Base-by-base conservation (phyloP, 2,797 vertebrate species). In the Poeciliopsis presidionis region DNA sequence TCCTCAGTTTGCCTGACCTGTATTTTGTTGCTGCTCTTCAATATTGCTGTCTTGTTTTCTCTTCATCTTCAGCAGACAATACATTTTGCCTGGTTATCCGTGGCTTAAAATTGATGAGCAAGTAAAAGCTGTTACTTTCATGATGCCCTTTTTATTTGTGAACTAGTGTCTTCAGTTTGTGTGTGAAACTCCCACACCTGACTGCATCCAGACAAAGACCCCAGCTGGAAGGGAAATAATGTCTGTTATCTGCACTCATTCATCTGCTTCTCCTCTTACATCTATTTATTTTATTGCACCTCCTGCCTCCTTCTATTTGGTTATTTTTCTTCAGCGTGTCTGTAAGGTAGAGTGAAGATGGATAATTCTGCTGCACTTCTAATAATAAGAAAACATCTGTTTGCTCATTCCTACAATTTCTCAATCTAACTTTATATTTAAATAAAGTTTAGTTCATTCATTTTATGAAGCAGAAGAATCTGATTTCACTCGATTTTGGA, bases 221-320 rank as follows among this genome's bases (percentile, higher is more conserved):
- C 82, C 90, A 91, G 85, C 87, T 91, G 84, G 73, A 86, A 14
- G 81, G 45, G 49, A 72, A 88, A 75, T 91, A 90, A 90, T 89
- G 77, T 90, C 84, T 89, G 80, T 88, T 78, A 84, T 90, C 83
- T 76, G 79, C 79, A 59, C 75, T 82, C 81, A 78, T 86, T 73
- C 67, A 80, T 85, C 43, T 43, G 46, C 45, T 86, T 70, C 73
- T 61, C 28, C 25, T 41, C 53, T 78, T 71, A 47, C 53, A 30
- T 25, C 36, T 51, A 45, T 82, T 53, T 18, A 49, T 76, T 61
- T 69, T 47, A 43, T 28, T n/a, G 5, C 3, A 36, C 41, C 22
- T 65, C 7, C 51, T 45, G n/a, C 72, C 72, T 81, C 72, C 46
- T 49, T 43, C 43, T 59, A 76, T 76, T 81, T 33, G 20, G 13